Percentiles rank a stretch among this genome's conserved stretches.
Evolutionary conservation across 2,113 vertebrate species (phyloP).

Genomic region (Muscicapa adusta): DNA sequence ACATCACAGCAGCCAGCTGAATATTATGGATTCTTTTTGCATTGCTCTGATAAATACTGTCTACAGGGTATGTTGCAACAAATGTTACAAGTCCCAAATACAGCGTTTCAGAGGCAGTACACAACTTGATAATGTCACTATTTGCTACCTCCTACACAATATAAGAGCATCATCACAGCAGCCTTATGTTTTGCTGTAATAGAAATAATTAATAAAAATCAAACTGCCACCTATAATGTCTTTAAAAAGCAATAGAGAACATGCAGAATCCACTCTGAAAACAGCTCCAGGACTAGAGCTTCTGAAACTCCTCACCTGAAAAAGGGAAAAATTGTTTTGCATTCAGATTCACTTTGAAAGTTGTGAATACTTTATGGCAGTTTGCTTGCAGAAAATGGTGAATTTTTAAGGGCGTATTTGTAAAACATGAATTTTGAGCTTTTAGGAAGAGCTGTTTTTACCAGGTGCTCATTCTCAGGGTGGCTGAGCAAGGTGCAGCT

Average conservation of each 20-base stretch:
- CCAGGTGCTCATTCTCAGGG: neutral
- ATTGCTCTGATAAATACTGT: constrained; percentile 22
- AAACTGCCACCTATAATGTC: constrained; percentile 40
- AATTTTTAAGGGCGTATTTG: constrained; percentile 42
- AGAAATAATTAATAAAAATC: constrained; percentile 65
- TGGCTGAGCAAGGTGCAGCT: neutral
- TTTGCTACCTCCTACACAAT: constrained; percentile 44
- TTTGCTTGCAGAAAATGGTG: constrained; percentile 3
- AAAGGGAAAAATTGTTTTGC: neutral
- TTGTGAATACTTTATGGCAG: constrained; percentile 36
- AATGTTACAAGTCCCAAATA: constrained; percentile 30
- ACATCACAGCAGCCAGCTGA: neutral
- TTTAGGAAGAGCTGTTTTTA: neutral
- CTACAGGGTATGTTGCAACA: constrained; percentile 27
- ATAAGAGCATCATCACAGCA: constrained; percentile 6
- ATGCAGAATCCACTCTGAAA: neutral
- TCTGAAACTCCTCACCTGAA: constrained; percentile 7
- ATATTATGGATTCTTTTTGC: constrained; percentile 2
- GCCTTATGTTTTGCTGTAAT: constrained; percentile 39
- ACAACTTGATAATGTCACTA: constrained; percentile 38
- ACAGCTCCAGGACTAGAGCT: neutral
- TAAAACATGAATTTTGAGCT: constrained; percentile 14
- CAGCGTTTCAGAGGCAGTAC: neutral
- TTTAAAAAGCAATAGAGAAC: constrained; percentile 39
- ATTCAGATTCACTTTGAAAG: constrained; percentile 4